A percentile compares a stretch with the other conserved stretches of the same genome.
Conservation (phyloP, 2,797 vertebrate species). For the Lutjanus argentimaculatus region DNA sequence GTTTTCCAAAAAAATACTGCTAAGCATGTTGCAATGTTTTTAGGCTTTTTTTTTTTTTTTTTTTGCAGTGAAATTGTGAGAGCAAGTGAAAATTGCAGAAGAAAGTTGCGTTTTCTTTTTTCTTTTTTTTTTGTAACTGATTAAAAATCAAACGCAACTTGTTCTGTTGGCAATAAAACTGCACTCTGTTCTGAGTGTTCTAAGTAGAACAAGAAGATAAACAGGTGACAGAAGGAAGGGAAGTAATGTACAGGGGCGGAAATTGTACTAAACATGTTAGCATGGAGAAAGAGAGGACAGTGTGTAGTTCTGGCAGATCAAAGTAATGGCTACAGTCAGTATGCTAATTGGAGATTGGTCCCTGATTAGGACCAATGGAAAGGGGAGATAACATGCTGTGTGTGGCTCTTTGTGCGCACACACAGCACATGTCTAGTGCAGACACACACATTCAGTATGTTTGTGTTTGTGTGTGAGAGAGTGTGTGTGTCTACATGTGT, state of each 20-base stretch:
- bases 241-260: background rate
- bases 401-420: conserved; percentile 26
- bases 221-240: conserved; percentile 22
- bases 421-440: conserved; percentile 3
- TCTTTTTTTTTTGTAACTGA: too few species aligned
- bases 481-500: conserved; percentile 29
- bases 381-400: conserved; percentile 54
- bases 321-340: conserved; percentile 70
- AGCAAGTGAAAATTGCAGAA: too few species aligned
- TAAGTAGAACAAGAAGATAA: conserved; percentile 3
- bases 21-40: too few species aligned
- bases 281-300: conserved; percentile 17
- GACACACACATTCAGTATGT: conserved; percentile 7
- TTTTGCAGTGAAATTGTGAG: too few species aligned
- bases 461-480: background rate
- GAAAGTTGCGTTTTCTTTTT: too few species aligned
- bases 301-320: conserved; percentile 59
- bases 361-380: conserved; percentile 75
- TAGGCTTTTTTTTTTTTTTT: too few species aligned
- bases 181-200: too few species aligned
- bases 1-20: too few species aligned
- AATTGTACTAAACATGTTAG: background rate
- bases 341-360: conserved; percentile 77
- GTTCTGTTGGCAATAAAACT: too few species aligned
- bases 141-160: too few species aligned